Evolutionary conservation across 2,888 invertebrate species (phyloP).

Genomic region (Copidosoma aretas): DNA sequence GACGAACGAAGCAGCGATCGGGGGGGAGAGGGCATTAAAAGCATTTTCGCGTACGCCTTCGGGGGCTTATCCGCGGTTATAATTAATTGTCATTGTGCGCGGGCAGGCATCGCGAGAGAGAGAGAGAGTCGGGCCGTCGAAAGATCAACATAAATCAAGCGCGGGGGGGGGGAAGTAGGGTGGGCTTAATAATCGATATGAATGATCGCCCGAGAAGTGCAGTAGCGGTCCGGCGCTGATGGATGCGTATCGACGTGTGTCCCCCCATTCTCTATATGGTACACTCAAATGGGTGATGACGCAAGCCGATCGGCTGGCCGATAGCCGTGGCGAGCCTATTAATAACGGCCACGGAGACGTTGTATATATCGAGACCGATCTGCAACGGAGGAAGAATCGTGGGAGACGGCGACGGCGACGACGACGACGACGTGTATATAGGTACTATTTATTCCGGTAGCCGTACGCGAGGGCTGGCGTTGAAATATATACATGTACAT

Average conservation of each 20-base stretch:
- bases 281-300: constrained; percentile 26
- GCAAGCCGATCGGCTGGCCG: constrained; percentile 26
- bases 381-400: not conserved
- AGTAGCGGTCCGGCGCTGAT: constrained; percentile 6
- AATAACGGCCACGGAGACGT: constrained; percentile 26
- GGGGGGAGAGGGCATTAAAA: constrained; percentile 20
- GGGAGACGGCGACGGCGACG: constrained; percentile 7
- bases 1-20: not conserved
- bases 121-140: not conserved
- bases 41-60: constrained; percentile 21
- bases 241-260: constrained; percentile 31
- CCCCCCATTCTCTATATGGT: not conserved
- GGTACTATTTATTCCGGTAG: constrained; percentile 57
- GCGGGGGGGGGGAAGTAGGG: not conserved
- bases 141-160: constrained; percentile 28
- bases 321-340: constrained; percentile 28
- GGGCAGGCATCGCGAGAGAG: constrained; percentile 1
- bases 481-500: constrained; percentile 57
- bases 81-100: constrained; percentile 23
- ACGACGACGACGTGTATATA: not conserved
- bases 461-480: constrained; percentile 55
- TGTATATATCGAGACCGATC: constrained; percentile 5
- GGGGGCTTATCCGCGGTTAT: constrained; percentile 12
- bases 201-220: constrained; percentile 3
- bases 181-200: constrained; percentile 26